Percentiles rank a stretch among this genome's conserved stretches.
phyloP scores from a whole-genome alignment of 2,797 vertebrate genomes.

The Poeciliopsis turneri region DNA sequence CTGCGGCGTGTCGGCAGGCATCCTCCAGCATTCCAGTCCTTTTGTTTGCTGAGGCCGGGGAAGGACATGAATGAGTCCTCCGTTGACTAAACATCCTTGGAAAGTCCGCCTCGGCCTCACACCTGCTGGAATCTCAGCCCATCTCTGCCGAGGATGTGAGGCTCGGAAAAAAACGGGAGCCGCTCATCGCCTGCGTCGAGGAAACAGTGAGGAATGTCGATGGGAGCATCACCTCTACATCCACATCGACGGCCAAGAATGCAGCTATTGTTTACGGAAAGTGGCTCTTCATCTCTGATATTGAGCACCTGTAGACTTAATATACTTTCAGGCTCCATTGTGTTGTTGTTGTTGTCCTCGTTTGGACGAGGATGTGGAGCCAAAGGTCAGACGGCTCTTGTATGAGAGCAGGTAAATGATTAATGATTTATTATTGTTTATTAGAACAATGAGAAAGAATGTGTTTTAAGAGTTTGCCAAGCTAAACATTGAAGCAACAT shows the following conservation, averaged over 20 bases:
- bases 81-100: constrained; percentile 84
- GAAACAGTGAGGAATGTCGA: constrained; percentile 79
- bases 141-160: constrained; percentile 73
- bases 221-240: constrained; percentile 66
- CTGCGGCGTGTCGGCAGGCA: constrained; percentile 74
- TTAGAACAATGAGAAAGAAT: constrained; percentile 28
- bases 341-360: constrained; percentile 56
- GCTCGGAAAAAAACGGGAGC: constrained; percentile 76
- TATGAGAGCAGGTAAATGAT: constrained; percentile 31
- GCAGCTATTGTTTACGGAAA: constrained; percentile 75
- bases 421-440: constrained; percentile 44
- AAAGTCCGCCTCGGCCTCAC: constrained; percentile 77
- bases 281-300: constrained; percentile 68
- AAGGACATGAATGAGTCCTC: constrained; percentile 79
- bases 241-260: constrained; percentile 77
- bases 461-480: constrained; percentile 22
- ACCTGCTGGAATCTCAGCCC: constrained; percentile 75
- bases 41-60: constrained; percentile 82
- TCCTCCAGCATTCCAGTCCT: constrained; percentile 82
- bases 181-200: constrained; percentile 64
- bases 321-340: constrained; percentile 69
- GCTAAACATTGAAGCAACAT: constrained; percentile 21
- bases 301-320: constrained; percentile 82
- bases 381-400: constrained; percentile 43
- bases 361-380: constrained; percentile 55